A percentile compares a stretch with the other conserved stretches of the same genome.
These are phyloP conservation scores for Pteropus rufus DNA, from an alignment of 2,797 vertebrate genomes.

Conservation along the genomic window DNA sequence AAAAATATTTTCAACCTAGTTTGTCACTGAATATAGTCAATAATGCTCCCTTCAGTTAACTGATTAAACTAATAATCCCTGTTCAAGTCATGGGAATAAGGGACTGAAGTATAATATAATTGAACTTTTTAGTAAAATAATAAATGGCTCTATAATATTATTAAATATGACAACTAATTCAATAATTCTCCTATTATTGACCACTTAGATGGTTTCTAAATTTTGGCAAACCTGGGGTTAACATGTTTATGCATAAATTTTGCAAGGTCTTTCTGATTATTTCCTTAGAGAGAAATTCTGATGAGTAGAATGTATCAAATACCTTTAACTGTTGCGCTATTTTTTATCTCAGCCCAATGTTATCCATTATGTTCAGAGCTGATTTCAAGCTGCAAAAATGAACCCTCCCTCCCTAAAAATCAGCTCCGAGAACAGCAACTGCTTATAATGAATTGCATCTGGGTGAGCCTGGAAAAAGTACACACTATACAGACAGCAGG, in stretches of 20 bases:
- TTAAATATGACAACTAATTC: neutral
- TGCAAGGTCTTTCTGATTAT: slow-evolving; percentile 18
- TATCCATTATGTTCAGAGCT: neutral
- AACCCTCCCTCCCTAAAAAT: neutral
- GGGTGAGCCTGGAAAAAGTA: neutral
- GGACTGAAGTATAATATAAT: neutral
- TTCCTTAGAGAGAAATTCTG: neutral
- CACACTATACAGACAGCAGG: neutral
- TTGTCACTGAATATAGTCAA: neutral
- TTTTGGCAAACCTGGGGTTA: neutral
- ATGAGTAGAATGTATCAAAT: neutral
- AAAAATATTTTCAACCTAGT: neutral
- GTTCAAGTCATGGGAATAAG: neutral
- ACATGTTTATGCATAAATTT: neutral
- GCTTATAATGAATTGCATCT: neutral
- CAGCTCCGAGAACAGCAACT: neutral
- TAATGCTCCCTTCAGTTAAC: neutral
- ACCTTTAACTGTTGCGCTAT: neutral
- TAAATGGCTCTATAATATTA: neutral
- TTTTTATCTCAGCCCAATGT: neutral
- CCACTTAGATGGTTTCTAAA: neutral
- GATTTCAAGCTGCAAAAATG: neutral
- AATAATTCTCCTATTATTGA: neutral
- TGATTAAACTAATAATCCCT: neutral
- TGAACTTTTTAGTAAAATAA: neutral